Percentiles rank a stretch among this genome's conserved stretches.
phyloP scores from a whole-genome alignment of 2,888 invertebrate species.

The Dinocampus coccinellae region DNA sequence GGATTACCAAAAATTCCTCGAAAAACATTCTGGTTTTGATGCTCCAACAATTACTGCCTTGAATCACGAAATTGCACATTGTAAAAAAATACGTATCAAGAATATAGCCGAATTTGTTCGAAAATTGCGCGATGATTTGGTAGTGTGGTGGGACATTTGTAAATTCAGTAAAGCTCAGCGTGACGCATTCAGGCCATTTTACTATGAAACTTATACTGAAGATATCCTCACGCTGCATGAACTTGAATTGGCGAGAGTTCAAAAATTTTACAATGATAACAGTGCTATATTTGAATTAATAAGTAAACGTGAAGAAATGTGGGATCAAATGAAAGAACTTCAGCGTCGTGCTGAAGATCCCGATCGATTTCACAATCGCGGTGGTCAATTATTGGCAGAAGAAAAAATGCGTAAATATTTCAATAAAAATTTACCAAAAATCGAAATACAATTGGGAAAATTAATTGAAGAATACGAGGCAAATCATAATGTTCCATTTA shows the following conservation, averaged over 20 bases:
- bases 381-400: conserved; percentile 86
- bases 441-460: conserved; percentile 76
- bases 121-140: conserved; percentile 79
- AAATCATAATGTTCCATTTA: conserved; percentile 72
- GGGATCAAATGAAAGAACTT: conserved; percentile 82
- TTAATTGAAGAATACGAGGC: conserved; percentile 73
- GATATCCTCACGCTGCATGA: conserved; percentile 85
- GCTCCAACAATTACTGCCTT: conserved; percentile 73
- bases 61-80: conserved; percentile 79
- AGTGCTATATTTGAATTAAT: conserved; percentile 77
- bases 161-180: conserved; percentile 77
- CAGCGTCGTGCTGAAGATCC: conserved; percentile 84
- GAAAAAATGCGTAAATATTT: conserved; percentile 89
- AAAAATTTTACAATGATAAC: conserved; percentile 76
- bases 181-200: conserved; percentile 76
- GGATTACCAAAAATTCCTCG: conserved; percentile 76
- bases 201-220: conserved; percentile 81
- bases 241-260: conserved; percentile 79
- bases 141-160: conserved; percentile 82
- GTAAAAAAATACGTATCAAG: conserved; percentile 81
- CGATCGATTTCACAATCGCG: conserved; percentile 87
- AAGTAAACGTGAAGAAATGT: conserved; percentile 77
- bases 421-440: conserved; percentile 79
- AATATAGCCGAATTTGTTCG: conserved; percentile 78
- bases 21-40: conserved; percentile 75